Evolutionary conservation across 1,140 invertebrate genomes (phyloP).

Genomic region (Drosophila repleta): DNA sequence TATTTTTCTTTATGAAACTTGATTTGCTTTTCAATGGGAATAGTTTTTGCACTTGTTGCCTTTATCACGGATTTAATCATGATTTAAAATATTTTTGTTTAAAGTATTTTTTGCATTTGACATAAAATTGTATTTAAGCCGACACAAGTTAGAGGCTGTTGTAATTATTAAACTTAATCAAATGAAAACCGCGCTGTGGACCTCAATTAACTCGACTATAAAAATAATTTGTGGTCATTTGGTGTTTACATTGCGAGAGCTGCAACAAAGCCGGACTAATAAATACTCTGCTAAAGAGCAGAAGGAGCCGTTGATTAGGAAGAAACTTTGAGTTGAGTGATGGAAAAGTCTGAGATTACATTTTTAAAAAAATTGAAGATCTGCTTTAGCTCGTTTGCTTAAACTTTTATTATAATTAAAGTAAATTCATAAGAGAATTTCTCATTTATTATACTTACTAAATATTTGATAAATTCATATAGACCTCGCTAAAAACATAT

Average conservation of each 20-base stretch:
- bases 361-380: too few species aligned
- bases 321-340: too few species aligned
- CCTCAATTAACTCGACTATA: constrained; percentile 77
- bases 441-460: not conserved
- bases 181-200: constrained; percentile 67
- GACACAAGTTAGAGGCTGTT: constrained; percentile 4
- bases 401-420: too few species aligned
- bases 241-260: constrained; percentile 28
- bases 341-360: too few species aligned
- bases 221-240: constrained; percentile 74
- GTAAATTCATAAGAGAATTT: too few species aligned
- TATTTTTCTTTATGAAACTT: too few species aligned
- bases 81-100: not conserved
- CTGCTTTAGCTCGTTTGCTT: too few species aligned
- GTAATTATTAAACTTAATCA: constrained; percentile 80
- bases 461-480: not conserved
- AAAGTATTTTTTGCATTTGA: not conserved
- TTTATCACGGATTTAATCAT: too few species aligned
- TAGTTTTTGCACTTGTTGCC: too few species aligned
- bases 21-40: too few species aligned
- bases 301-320: too few species aligned
- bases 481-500: not conserved
- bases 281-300: not conserved
- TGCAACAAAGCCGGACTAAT: not conserved
- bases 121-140: constrained; percentile 7